Percentiles rank a stretch among this genome's conserved stretches.
These are phyloP conservation scores for Dolichallabes microphthalmus DNA, from an alignment of 2,113 vertebrate genomes.

Conservation along the genomic window DNA sequence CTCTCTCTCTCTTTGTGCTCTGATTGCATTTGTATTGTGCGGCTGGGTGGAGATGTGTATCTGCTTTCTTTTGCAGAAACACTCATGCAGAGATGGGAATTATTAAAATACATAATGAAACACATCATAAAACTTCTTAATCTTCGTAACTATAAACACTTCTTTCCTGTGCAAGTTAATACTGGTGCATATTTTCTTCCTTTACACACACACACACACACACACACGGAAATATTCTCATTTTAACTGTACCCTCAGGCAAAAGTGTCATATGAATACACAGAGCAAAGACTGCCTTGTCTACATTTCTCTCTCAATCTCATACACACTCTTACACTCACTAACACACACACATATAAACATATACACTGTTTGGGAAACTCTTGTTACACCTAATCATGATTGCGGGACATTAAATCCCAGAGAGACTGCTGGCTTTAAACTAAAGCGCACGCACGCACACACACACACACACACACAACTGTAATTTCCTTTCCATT, in stretches of 20 bases:
- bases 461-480: too few species aligned
- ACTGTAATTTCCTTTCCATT: too few species aligned
- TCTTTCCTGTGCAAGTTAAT: not conserved
- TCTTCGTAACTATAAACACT: not conserved
- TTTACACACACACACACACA: not conserved
- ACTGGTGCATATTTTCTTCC: not conserved
- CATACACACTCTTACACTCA: not conserved
- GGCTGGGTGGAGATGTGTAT: constrained; percentile 13
- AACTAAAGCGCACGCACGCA: not conserved
- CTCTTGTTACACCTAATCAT: not conserved
- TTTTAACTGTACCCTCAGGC: constrained; percentile 34
- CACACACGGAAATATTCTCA: constrained; percentile 24
- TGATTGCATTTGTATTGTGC: not conserved
- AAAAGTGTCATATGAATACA: constrained; percentile 31
- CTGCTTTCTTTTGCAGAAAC: not conserved
- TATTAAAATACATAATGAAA: constrained; percentile 6
- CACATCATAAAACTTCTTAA: not conserved
- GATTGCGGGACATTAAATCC: constrained; percentile 1
- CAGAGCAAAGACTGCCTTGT: constrained; percentile 20
- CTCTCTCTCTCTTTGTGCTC: constrained; percentile 19
- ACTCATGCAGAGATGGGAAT: not conserved
- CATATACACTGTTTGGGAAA: not conserved
- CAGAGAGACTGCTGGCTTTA: constrained; percentile 11
- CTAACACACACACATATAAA: constrained; percentile 4
- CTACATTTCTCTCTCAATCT: constrained; percentile 8